phyloP scores from a whole-genome alignment of 2,888 invertebrate species.

The Dasypolia templi region DNA sequence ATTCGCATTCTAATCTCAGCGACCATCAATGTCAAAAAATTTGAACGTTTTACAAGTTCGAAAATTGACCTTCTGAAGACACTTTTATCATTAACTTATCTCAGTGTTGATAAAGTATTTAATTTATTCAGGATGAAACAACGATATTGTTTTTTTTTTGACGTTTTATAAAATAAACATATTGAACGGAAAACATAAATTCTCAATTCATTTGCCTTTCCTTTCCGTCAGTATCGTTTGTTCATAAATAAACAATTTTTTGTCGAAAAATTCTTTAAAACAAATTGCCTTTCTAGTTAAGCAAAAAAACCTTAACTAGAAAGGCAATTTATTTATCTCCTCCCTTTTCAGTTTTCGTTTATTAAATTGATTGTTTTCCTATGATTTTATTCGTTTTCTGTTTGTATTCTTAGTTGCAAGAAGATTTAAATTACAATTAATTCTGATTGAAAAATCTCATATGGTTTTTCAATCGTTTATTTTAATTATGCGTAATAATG shows the following conservation, averaged over 20 bases:
- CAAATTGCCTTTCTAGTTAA: no score
- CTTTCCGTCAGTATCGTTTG: slow-evolving; percentile 23
- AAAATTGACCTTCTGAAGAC: no score
- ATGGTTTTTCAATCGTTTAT: background rate
- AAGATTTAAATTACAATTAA: background rate
- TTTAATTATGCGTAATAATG: background rate
- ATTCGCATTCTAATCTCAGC: no score
- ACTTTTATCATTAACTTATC: slow-evolving; percentile 24
- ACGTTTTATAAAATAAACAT: slow-evolving; percentile 5
- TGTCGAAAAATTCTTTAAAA: slow-evolving; percentile 19
- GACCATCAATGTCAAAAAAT: no score
- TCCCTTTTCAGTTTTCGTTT: slow-evolving; percentile 11
- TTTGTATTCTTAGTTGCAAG: background rate
- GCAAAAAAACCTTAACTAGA: slow-evolving; percentile 56
- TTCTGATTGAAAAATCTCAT: background rate
- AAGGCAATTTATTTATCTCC: slow-evolving; percentile 32
- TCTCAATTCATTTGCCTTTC: slow-evolving; percentile 45
- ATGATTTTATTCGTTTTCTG: background rate
- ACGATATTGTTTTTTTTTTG: slow-evolving; percentile 2
- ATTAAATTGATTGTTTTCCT: slow-evolving; percentile 17
- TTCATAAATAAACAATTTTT: slow-evolving; percentile 47
- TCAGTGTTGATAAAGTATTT: slow-evolving; percentile 10
- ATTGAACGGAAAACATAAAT: slow-evolving; percentile 49
- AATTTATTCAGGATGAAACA: slow-evolving; percentile 21
- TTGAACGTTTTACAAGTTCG: no score